These are phyloP conservation scores for Hylomyscus alleni DNA, from an alignment of 2,797 vertebrate species.

Conservation along the genomic window DNA sequence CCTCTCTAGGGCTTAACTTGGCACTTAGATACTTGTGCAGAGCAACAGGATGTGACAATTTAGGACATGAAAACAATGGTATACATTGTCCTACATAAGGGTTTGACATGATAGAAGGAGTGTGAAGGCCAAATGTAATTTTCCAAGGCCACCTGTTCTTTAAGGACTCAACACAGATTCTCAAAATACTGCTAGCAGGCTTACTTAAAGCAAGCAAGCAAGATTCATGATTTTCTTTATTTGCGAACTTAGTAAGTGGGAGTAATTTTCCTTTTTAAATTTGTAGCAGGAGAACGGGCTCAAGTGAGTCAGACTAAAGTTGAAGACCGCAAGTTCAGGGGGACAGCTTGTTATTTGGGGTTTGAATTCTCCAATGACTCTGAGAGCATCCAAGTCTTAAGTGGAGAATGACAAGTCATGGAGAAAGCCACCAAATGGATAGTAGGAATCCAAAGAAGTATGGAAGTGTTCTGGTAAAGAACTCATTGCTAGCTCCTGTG, in stretches of 20 bases:
- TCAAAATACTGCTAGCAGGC: neutral
- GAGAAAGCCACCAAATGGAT: neutral
- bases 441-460: neutral
- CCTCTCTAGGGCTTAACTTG: slow-evolving; percentile 76
- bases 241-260: neutral
- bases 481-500: neutral
- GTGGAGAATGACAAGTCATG: neutral
- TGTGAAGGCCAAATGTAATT: slow-evolving; percentile 67
- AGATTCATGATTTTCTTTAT: neutral
- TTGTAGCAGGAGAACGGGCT: neutral
- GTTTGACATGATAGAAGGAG: slow-evolving; percentile 73
- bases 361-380: slow-evolving; percentile 45
- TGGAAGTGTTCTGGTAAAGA: neutral
- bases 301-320: neutral
- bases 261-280: neutral
- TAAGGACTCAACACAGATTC: slow-evolving; percentile 53
- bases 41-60: slow-evolving; percentile 84
- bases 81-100: slow-evolving; percentile 79
- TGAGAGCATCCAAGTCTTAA: slow-evolving; percentile 31
- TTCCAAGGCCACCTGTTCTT: slow-evolving; percentile 60
- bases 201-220: slow-evolving; percentile 66
- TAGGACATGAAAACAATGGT: slow-evolving; percentile 81
- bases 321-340: slow-evolving; percentile 2
- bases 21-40: slow-evolving; percentile 64
- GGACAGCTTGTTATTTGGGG: neutral